Conservation (phyloP, 2,888 invertebrate species). For the Cephus spinipes region DNA sequence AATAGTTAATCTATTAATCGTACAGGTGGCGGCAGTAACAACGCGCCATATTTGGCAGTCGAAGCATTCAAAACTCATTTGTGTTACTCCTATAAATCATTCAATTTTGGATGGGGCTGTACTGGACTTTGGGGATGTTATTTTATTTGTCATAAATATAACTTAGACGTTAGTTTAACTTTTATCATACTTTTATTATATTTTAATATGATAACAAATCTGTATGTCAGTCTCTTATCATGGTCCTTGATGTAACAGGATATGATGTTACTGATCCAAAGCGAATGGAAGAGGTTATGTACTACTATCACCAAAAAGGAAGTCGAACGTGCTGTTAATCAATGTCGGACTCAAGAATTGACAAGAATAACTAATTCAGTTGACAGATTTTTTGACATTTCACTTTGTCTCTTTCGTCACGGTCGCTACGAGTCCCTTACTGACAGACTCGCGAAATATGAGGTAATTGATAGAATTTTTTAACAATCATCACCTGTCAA, state of each 20-base stretch:
- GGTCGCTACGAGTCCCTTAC: constrained; percentile 48
- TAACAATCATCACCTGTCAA: background rate
- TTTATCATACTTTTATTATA: background rate
- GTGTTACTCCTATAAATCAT: constrained; percentile 66
- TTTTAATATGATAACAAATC: background rate
- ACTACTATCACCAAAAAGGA: constrained; percentile 53
- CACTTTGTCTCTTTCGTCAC: constrained; percentile 60
- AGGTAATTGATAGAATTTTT: constrained; percentile 27
- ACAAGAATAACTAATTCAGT: constrained; percentile 52
- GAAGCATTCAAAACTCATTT: constrained; percentile 45
- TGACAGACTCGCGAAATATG: constrained; percentile 35
- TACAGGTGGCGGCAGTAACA: constrained; percentile 52
- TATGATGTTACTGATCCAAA: constrained; percentile 62
- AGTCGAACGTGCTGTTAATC: constrained; percentile 58
- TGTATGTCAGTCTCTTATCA: background rate
- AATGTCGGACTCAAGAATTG: constrained; percentile 58
- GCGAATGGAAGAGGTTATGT: constrained; percentile 66
- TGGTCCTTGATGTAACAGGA: constrained; percentile 46
- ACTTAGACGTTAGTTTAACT: constrained; percentile 11
- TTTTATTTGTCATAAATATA: constrained; percentile 59
- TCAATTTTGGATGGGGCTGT: constrained; percentile 66
- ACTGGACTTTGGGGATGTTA: constrained; percentile 69
- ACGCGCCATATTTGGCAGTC: constrained; percentile 56
- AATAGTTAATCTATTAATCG: background rate
- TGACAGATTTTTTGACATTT: constrained; percentile 63